These are phyloP conservation scores for Chromoteleia sp. DNA, from an alignment of 2,888 invertebrate genomes.

Conservation along the genomic window DNA sequence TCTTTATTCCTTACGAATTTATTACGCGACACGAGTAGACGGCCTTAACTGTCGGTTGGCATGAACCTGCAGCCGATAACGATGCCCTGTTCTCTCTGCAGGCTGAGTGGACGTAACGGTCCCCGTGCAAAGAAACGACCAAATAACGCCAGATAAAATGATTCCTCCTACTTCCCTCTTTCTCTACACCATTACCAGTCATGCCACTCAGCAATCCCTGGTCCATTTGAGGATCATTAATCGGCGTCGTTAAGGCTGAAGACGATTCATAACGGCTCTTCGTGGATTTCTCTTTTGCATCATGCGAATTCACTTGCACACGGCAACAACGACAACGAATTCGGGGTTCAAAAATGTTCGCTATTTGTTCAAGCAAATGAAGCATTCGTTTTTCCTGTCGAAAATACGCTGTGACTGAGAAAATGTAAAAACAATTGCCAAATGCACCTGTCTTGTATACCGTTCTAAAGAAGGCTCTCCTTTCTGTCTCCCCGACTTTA, in stretches of 20 bases:
- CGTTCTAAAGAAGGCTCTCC: constrained; percentile 54
- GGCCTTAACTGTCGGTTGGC: constrained; percentile 82
- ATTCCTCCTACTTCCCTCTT: constrained; percentile 59
- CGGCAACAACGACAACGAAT: constrained; percentile 6
- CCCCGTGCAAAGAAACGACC: constrained; percentile 64
- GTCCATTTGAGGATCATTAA: constrained; percentile 69
- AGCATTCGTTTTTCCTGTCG: not conserved
- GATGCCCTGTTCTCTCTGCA: constrained; percentile 65
- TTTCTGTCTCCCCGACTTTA: constrained; percentile 63
- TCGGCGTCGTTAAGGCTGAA: constrained; percentile 60
- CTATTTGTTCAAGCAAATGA: constrained; percentile 12
- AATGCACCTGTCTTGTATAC: constrained; percentile 50
- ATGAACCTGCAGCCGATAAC: constrained; percentile 82
- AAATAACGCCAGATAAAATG: constrained; percentile 70
- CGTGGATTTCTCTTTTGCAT: constrained; percentile 58
- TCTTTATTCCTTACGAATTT: constrained; percentile 83
- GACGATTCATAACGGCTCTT: constrained; percentile 67
- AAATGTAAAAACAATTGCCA: constrained; percentile 20
- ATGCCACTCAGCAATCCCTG: constrained; percentile 65
- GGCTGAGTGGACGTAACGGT: constrained; percentile 69
- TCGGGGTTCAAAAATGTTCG: constrained; percentile 9
- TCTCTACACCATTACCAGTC: constrained; percentile 62
- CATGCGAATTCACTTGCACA: constrained; percentile 14
- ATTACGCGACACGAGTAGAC: constrained; percentile 79
- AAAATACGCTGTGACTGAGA: constrained; percentile 8